Percentiles rank a stretch among this genome's conserved stretches.
Evolutionary conservation across 2,888 invertebrate genomes (phyloP).

Genomic region (Plusia festucae): DNA sequence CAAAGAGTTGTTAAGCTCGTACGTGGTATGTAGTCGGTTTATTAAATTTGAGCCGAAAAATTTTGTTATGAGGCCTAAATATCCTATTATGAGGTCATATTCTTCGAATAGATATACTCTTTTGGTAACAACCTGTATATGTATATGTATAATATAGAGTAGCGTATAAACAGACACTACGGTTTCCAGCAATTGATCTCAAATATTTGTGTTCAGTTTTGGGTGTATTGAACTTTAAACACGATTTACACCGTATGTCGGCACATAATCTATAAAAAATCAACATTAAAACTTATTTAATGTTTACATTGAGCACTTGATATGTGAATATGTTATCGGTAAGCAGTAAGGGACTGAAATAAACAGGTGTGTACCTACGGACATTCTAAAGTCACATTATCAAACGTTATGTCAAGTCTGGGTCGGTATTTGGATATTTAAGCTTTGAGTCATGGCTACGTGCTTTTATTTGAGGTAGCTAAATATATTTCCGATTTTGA

Average conservation of each 20-base stretch:
- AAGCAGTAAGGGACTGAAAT: conserved; percentile 65
- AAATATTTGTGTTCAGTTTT: conserved; percentile 75
- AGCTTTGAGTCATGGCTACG: conserved; percentile 9
- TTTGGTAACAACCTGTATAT: not conserved
- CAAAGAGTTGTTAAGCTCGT: too few species aligned
- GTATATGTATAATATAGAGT: not conserved
- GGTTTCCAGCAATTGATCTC: conserved; percentile 65
- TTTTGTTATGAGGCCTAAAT: too few species aligned
- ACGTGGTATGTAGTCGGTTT: too few species aligned
- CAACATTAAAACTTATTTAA: conserved; percentile 74
- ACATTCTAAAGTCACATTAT: conserved; percentile 60
- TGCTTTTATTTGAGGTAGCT: not conserved
- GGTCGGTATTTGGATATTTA: conserved; percentile 4
- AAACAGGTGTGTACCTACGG: conserved; percentile 80
- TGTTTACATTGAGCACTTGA: conserved; percentile 84
- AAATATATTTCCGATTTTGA: not conserved
- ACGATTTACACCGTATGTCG: conserved; percentile 68
- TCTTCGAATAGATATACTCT: too few species aligned
- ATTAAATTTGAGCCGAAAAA: too few species aligned
- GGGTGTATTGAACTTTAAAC: conserved; percentile 78
- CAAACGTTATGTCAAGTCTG: conserved; percentile 59
- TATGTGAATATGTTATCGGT: conserved; percentile 77
- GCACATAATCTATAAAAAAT: conserved; percentile 82
- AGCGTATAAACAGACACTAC: conserved; percentile 13
- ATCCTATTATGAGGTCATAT: too few species aligned